Conservation (phyloP, 53 echinoderm and acorn worm species). For the Echinarachnius parma region DNA sequence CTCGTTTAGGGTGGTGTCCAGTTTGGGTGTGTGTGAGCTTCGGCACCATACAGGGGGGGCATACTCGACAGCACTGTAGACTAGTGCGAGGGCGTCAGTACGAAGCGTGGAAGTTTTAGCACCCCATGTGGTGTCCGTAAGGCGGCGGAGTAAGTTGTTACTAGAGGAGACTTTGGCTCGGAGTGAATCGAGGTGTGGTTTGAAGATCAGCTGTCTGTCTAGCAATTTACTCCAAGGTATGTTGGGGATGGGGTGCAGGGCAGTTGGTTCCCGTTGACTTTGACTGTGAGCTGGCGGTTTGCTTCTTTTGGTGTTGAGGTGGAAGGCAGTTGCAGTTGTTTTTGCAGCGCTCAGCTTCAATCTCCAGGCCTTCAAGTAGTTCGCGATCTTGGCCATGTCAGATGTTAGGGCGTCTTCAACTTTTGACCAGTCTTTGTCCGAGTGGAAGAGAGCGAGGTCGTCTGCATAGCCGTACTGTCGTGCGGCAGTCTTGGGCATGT, state of each 20-base stretch:
- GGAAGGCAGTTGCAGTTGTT: constrained; percentile 19
- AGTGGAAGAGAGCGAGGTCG: constrained; percentile 16
- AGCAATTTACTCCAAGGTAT: no score
- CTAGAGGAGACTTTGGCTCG: constrained; percentile 31
- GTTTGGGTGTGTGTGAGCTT: constrained; percentile 13
- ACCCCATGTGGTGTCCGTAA: no score
- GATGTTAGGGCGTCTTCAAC: constrained; percentile 13
- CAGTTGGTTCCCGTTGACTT: no score
- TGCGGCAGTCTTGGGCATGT: constrained; percentile 14
- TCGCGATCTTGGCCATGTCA: constrained; percentile 8
- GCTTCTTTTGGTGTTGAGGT: constrained; percentile 35
- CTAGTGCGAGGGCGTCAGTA: constrained; percentile 12
- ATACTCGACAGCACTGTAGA: constrained; percentile 25
- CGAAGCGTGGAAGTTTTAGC: constrained; percentile 17
- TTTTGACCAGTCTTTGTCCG: background rate
- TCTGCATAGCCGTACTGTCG: constrained; percentile 31
- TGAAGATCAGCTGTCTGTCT: constrained; percentile 15
- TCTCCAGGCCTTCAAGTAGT: constrained; percentile 37
- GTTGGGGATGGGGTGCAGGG: background rate
- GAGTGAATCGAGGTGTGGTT: background rate
- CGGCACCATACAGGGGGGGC: constrained; percentile 16
- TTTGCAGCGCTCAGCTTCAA: constrained; percentile 29
- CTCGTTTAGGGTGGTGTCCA: constrained; percentile 27
- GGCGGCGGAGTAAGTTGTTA: background rate
- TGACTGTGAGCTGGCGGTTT: constrained; percentile 7